These are phyloP conservation scores for Clarias batrachus DNA, from an alignment of 2,113 vertebrate genomes.

Conservation along the genomic window DNA sequence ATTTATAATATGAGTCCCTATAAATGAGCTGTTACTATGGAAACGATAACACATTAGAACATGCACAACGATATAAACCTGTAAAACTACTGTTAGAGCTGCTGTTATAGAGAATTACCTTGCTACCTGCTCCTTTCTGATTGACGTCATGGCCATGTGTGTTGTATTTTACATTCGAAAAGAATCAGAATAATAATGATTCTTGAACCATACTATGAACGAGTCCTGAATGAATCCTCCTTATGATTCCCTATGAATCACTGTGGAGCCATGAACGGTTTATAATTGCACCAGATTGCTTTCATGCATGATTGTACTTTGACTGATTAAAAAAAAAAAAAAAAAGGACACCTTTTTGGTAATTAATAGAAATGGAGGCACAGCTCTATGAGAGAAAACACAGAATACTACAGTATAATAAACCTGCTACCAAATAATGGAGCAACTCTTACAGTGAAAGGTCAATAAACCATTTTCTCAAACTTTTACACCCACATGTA, in stretches of 20 bases:
- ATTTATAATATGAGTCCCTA: neutral
- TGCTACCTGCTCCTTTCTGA: no score
- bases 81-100: no score
- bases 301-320: neutral
- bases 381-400: neutral
- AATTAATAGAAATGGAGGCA: no score
- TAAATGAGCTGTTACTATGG: neutral
- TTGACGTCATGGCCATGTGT: no score
- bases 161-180: no score
- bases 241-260: neutral
- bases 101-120: no score
- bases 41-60: neutral
- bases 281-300: neutral
- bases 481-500: neutral
- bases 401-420: neutral
- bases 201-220: neutral
- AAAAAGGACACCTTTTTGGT: no score
- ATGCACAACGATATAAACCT: neutral
- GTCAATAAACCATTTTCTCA: constrained; percentile 6
- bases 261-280: neutral
- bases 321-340: constrained; percentile 5
- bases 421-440: neutral
- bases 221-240: neutral
- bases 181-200: no score
- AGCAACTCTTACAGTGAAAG: neutral